Percentiles rank a stretch among this genome's conserved stretches.
Evolutionary conservation across 2,888 invertebrate species (phyloP).

Genomic region (Cotesia congregata): DNA sequence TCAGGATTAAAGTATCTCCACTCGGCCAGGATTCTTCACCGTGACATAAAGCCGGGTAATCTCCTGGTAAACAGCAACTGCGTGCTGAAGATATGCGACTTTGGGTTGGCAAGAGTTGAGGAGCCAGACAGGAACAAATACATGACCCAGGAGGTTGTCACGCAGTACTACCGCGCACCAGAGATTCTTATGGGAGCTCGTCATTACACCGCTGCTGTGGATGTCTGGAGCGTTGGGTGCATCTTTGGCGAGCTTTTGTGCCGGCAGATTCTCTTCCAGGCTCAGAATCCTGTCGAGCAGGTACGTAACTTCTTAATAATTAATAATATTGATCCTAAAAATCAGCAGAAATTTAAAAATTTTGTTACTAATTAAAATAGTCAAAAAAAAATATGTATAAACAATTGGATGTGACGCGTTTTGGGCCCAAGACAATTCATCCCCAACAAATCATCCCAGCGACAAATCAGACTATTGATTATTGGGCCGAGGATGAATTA

Average conservation of each 20-base stretch:
- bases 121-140: constrained; percentile 93
- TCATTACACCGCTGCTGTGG: constrained; percentile 96
- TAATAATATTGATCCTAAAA: too few species aligned
- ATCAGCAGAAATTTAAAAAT: too few species aligned
- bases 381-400: too few species aligned
- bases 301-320: constrained; percentile 66
- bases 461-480: too few species aligned
- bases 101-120: constrained; percentile 97
- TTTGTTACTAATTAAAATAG: too few species aligned
- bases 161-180: constrained; percentile 99
- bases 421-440: too few species aligned
- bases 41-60: constrained; percentile 99
- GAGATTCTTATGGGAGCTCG: constrained; percentile 99
- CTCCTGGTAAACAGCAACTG: constrained; percentile 99
- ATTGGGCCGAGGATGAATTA: too few species aligned
- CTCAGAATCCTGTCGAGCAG: constrained; percentile 97
- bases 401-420: too few species aligned
- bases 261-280: constrained; percentile 96
- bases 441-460: too few species aligned
- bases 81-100: constrained; percentile 99
- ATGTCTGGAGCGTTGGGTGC: constrained; percentile 99
- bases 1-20: constrained; percentile 97
- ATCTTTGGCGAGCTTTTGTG: constrained; percentile 98
- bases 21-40: constrained; percentile 96
- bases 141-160: constrained; percentile 99